Evolutionary conservation across 2,797 vertebrate genomes (phyloP).

Genomic region (Vespertilio murinus): DNA sequence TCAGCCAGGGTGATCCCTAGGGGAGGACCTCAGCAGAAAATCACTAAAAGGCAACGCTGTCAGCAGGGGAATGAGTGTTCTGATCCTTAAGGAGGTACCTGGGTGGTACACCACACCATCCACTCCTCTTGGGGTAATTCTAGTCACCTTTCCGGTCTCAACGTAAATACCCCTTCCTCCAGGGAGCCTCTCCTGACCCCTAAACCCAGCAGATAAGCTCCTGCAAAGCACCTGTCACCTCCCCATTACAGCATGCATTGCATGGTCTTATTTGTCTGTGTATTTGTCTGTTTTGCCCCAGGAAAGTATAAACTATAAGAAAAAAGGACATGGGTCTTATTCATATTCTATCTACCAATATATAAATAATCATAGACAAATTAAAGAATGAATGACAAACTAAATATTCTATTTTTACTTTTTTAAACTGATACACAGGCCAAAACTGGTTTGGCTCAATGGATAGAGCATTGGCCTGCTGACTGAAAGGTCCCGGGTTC

Average conservation of each 20-base stretch:
- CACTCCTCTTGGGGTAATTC: background rate
- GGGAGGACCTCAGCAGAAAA: background rate
- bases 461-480: no score
- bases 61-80: background rate
- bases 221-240: background rate
- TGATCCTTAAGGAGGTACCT: background rate
- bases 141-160: background rate
- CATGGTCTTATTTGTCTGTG: background rate
- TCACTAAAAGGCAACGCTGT: background rate
- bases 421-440: background rate
- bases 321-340: background rate
- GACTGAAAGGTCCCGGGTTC: no score
- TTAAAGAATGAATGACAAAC: conserved; percentile 27
- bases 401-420: conserved; percentile 1
- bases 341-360: background rate
- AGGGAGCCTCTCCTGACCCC: background rate
- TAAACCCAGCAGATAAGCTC: background rate
- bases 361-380: background rate
- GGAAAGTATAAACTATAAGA: background rate
- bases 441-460: no score
- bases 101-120: background rate
- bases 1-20: background rate
- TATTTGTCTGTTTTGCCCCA: background rate
- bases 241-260: background rate
- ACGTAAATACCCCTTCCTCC: background rate